phyloP scores from a whole-genome alignment of 2,888 invertebrate genomes.

The Agrochola lota region DNA sequence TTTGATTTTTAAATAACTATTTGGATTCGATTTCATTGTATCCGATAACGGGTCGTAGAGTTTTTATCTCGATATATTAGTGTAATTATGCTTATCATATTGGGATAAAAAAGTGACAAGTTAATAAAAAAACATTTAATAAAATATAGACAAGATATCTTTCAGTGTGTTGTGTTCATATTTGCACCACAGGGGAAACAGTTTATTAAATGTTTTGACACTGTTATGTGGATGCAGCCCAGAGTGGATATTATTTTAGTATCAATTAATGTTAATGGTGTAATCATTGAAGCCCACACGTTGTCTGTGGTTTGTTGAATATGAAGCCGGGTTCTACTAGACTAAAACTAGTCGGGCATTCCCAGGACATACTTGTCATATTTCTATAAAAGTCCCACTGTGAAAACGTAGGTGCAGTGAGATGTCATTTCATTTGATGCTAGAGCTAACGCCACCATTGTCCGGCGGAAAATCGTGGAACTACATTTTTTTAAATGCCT shows the following conservation, averaged over 20 bases:
- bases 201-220: background rate
- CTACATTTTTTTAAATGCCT: no score
- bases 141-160: background rate
- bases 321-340: background rate
- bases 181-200: background rate
- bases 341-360: background rate
- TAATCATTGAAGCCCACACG: background rate
- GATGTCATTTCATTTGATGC: background rate
- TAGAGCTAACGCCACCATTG: background rate
- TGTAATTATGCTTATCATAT: background rate
- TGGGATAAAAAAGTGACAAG: slow-evolving; percentile 27
- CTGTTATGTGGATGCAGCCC: background rate
- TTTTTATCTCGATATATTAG: slow-evolving; percentile 26
- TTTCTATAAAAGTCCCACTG: no score
- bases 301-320: background rate
- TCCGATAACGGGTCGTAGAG: background rate
- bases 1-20: background rate
- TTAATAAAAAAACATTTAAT: background rate
- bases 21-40: background rate
- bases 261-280: slow-evolving; percentile 4
- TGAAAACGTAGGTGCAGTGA: background rate
- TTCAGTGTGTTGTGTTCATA: background rate
- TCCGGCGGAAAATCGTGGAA: no score
- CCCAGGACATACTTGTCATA: background rate
- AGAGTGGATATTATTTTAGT: slow-evolving; percentile 13